phyloP scores from a whole-genome alignment of 2,888 invertebrate genomes.

The Epicampocera succincta region DNA sequence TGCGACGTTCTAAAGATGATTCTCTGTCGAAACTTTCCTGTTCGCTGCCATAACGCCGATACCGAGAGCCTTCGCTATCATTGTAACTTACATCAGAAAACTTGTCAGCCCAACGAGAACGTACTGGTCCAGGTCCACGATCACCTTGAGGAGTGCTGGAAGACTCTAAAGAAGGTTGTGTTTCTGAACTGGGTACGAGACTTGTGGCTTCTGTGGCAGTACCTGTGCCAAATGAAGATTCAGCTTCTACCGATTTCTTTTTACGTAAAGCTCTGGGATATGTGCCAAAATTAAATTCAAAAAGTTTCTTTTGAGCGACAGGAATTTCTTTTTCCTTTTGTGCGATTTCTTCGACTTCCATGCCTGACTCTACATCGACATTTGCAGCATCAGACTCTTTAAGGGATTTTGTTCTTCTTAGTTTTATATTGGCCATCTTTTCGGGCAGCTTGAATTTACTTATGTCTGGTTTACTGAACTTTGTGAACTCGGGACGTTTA shows the following conservation, averaged over 20 bases:
- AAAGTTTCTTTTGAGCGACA: constrained; percentile 83
- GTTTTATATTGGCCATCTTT: constrained; percentile 84
- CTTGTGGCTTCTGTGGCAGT: constrained; percentile 76
- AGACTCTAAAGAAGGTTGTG: constrained; percentile 86
- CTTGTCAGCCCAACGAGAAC: constrained; percentile 83
- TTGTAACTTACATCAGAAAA: constrained; percentile 82
- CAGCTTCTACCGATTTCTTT: constrained; percentile 75
- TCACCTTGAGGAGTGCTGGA: constrained; percentile 85
- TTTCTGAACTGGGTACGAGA: constrained; percentile 83
- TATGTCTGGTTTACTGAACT: constrained; percentile 83
- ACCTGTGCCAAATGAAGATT: constrained; percentile 74
- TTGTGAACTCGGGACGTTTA: constrained; percentile 81
- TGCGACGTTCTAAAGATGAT: constrained; percentile 81
- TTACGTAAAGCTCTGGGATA: constrained; percentile 87
- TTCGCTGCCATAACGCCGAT: constrained; percentile 80
- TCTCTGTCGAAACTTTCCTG: constrained; percentile 81
- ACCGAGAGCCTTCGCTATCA: constrained; percentile 82
- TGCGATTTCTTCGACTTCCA: constrained; percentile 82
- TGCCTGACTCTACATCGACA: constrained; percentile 73
- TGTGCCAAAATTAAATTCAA: constrained; percentile 89
- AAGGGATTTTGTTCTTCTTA: constrained; percentile 82
- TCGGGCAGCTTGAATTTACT: constrained; percentile 86
- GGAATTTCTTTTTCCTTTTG: constrained; percentile 83
- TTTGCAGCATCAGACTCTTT: constrained; percentile 77
- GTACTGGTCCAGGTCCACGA: constrained; percentile 82